phyloP scores from a whole-genome alignment of 2,888 invertebrate genomes.

The Lomographa bimaculata region DNA sequence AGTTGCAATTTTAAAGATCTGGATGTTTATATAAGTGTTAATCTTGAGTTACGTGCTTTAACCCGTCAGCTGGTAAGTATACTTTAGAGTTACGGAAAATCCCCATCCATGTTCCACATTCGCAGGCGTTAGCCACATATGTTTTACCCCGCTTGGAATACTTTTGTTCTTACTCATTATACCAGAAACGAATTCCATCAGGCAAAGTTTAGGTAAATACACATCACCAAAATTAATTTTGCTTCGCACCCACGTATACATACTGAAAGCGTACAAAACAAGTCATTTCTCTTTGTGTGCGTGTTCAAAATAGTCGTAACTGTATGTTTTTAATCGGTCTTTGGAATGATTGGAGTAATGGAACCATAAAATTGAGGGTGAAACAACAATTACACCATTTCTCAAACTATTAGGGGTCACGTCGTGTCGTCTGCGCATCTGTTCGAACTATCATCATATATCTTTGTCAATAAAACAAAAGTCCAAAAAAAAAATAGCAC shows the following conservation, averaged over 20 bases:
- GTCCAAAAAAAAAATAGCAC: too few species aligned
- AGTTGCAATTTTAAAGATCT: too few species aligned
- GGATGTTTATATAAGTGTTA: too few species aligned
- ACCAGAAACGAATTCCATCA: slow-evolving; percentile 68
- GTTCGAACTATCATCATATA: too few species aligned
- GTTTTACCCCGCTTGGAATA: slow-evolving; percentile 46
- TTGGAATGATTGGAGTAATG: slow-evolving; percentile 36
- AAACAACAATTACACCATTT: slow-evolving; percentile 10
- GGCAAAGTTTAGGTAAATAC: slow-evolving; percentile 62
- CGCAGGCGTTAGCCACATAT: slow-evolving; percentile 42
- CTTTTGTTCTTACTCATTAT: slow-evolving; percentile 64
- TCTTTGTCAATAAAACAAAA: too few species aligned
- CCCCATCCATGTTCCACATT: slow-evolving; percentile 25
- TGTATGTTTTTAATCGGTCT: slow-evolving; percentile 31
- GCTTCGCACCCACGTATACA: slow-evolving; percentile 51
- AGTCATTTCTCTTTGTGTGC: slow-evolving; percentile 48
- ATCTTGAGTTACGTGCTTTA: too few species aligned
- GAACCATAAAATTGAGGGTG: slow-evolving; percentile 29
- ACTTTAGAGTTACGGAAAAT: slow-evolving; percentile 36
- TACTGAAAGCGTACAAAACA: slow-evolving; percentile 46
- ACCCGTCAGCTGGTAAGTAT: too few species aligned
- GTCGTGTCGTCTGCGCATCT: too few species aligned
- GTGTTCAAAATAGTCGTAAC: slow-evolving; percentile 26
- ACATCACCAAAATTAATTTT: slow-evolving; percentile 54
- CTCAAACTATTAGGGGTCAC: too few species aligned